Conservation (phyloP, 2,797 vertebrate genomes). For the Enteromius paludinosus region DNA sequence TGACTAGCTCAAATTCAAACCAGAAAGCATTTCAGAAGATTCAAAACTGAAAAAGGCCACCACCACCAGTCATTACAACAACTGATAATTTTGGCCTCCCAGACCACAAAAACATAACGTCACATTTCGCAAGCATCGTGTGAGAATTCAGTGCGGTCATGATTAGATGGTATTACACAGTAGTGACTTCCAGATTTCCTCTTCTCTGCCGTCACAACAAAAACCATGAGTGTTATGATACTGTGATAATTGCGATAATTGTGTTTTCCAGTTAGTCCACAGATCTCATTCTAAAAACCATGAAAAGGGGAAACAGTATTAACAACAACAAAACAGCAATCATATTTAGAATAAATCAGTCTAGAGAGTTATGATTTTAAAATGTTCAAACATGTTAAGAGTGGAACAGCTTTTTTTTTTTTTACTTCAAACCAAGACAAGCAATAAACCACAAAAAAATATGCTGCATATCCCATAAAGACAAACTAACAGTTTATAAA, state of each 20-base stretch:
- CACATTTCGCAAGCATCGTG: background rate
- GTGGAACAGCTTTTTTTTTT: no score
- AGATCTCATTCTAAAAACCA: constrained; percentile 6
- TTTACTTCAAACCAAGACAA: background rate
- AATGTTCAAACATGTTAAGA: background rate
- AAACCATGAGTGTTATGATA: background rate
- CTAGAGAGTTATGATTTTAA: background rate
- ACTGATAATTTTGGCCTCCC: background rate
- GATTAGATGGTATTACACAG: background rate
- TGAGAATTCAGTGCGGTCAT: background rate
- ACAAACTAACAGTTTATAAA: background rate
- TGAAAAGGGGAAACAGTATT: background rate
- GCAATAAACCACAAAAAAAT: background rate
- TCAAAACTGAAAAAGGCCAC: background rate
- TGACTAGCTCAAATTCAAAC: background rate
- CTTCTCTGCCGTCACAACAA: background rate
- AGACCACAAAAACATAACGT: constrained; percentile 14
- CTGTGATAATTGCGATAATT: background rate
- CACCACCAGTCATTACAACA: background rate
- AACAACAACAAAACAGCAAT: background rate
- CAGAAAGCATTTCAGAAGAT: background rate
- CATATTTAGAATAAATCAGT: background rate
- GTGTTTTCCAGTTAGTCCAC: background rate
- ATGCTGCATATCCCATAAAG: background rate
- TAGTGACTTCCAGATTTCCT: background rate